A percentile compares a stretch with the other conserved stretches of the same genome.
Conservation (phyloP, 2,113 vertebrate genomes). For the Scalopus aquaticus region DNA sequence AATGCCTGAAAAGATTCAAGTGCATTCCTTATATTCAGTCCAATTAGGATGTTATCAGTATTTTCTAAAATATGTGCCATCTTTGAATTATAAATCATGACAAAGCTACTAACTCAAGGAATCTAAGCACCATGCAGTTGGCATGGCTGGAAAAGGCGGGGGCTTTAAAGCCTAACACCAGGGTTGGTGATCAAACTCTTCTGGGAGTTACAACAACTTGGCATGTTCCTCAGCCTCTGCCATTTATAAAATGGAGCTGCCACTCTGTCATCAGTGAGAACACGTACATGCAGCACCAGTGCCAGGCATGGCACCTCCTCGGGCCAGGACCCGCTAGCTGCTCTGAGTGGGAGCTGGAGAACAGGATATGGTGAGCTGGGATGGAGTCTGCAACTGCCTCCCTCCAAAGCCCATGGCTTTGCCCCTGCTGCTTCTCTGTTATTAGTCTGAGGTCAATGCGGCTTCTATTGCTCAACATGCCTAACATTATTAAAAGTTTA, state of each 20-base stretch:
- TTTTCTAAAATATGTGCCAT: neutral
- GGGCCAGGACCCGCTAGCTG: neutral
- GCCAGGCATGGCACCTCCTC: fast-evolving
- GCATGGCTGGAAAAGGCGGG: neutral
- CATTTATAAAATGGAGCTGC: neutral
- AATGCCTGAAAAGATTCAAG: neutral
- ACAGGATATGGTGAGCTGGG: neutral
- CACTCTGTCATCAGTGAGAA: neutral
- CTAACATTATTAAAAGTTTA: slow-evolving; percentile 37
- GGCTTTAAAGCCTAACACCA: neutral
- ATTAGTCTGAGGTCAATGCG: slow-evolving; percentile 34
- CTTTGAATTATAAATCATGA: neutral
- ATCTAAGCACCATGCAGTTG: neutral
- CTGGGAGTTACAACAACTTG: neutral
- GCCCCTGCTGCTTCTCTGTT: neutral
- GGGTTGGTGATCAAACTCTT: neutral
- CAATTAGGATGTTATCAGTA: neutral
- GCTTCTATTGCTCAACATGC: slow-evolving; percentile 9
- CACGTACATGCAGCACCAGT: neutral
- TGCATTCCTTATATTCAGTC: neutral
- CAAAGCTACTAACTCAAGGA: slow-evolving; percentile 39
- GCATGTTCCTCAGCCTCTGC: neutral
- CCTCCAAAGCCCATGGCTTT: neutral
- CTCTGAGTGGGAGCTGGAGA: neutral
- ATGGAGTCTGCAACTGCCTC: neutral